A percentile compares a stretch with the other conserved stretches of the same genome.
phyloP scores from a whole-genome alignment of 2,797 vertebrate genomes.

The Pangasius krempfi region DNA sequence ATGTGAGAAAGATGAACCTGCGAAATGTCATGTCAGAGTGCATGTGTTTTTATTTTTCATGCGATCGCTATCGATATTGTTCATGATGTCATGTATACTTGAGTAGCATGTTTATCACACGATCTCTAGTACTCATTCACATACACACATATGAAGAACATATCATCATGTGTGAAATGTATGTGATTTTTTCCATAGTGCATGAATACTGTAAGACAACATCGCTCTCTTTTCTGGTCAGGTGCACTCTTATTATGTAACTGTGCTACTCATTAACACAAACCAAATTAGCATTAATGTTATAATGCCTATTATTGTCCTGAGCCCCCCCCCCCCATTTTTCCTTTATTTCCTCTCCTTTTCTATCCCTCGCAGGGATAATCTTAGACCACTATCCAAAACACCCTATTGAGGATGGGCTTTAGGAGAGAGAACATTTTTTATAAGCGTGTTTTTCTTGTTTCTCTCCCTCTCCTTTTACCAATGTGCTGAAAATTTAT shows the following conservation, averaged over 20 bases:
- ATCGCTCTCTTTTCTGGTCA: conserved; percentile 66
- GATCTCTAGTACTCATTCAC: neutral
- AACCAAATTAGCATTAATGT: conserved; percentile 55
- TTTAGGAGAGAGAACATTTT: conserved; percentile 18
- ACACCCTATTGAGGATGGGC: conserved; percentile 32
- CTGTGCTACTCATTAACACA: conserved; percentile 79
- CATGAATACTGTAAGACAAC: conserved; percentile 78
- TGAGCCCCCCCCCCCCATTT: neutral
- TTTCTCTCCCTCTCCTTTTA: conserved; percentile 17
- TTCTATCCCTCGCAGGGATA: conserved; percentile 31
- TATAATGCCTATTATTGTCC: conserved; percentile 55
- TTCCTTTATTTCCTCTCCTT: conserved; percentile 32
- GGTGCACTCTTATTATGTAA: conserved; percentile 77
- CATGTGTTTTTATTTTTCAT: neutral
- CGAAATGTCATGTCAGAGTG: too few species aligned
- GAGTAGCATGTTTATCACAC: neutral
- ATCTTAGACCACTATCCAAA: conserved; percentile 26
- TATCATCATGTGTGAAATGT: neutral
- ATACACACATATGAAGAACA: neutral
- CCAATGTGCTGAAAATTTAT: conserved; percentile 48
- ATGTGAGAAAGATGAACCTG: neutral
- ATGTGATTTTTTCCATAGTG: conserved; percentile 74
- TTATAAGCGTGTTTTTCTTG: conserved; percentile 7
- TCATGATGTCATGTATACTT: neutral
- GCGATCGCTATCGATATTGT: neutral